These are phyloP conservation scores for Hydrozoanthus tunicans DNA, from an alignment of 64 coral and sea anemone species.

Conservation along the genomic window DNA sequence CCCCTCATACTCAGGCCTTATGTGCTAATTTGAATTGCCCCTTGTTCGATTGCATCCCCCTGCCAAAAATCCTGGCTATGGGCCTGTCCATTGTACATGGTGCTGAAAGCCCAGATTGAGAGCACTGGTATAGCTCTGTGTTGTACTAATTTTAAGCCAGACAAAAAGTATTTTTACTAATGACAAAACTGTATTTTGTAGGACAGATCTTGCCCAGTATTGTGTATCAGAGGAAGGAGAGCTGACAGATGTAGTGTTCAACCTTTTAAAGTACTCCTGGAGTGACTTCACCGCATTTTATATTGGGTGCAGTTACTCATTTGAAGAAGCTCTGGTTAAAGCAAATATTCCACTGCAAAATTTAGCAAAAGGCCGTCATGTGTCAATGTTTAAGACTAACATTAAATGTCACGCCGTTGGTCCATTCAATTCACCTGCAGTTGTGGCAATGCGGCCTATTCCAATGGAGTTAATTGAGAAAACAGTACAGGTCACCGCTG, in stretches of 20 bases:
- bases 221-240: conserved; percentile 46
- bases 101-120: no score
- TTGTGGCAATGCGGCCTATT: conserved; percentile 57
- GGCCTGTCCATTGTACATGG: no score
- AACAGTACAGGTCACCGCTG: conserved; percentile 49
- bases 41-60: no score
- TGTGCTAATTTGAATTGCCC: no score
- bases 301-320: conserved; percentile 77
- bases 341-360: conserved; percentile 62
- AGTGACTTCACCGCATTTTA: conserved; percentile 77
- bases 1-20: no score
- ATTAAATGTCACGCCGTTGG: conserved; percentile 56
- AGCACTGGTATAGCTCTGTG: no score
- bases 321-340: conserved; percentile 71
- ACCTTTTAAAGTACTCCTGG: conserved; percentile 60
- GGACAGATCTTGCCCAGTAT: conserved; percentile 72
- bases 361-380: conserved; percentile 18
- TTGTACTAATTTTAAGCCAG: no score
- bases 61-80: no score
- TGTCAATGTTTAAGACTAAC: conserved; percentile 66
- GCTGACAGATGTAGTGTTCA: neutral
- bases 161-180: no score
- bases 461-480: conserved; percentile 41
- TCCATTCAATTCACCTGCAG: conserved; percentile 8
- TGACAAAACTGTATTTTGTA: neutral